Conservation (phyloP, 2,113 vertebrate genomes). For the Rhinopomastus cyanomelas region DNA sequence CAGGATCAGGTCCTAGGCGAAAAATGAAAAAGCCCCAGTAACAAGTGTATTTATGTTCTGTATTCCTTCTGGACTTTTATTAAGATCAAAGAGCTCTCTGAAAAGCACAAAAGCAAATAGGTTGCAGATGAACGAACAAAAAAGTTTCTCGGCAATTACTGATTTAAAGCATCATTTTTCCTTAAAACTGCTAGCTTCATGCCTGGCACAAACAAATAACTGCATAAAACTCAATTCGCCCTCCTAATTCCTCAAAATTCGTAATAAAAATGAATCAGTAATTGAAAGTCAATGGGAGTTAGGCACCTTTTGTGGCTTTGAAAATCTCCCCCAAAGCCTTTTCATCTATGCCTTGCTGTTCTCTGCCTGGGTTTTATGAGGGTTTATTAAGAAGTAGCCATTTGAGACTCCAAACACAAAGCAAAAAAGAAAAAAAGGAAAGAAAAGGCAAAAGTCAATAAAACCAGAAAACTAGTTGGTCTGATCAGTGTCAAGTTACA, state of each 20-base stretch:
- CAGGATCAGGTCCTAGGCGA: constrained; percentile 43
- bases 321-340: constrained; percentile 68
- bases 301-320: constrained; percentile 69
- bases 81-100: constrained; percentile 58
- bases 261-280: constrained; percentile 44
- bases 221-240: neutral
- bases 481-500: constrained; percentile 62
- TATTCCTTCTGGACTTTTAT: constrained; percentile 62
- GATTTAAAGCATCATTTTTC: constrained; percentile 33
- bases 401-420: constrained; percentile 57
- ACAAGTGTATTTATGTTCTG: constrained; percentile 57
- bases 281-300: constrained; percentile 58
- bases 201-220: neutral
- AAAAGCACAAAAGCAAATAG: constrained; percentile 55
- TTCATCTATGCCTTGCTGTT: constrained; percentile 67
- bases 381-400: constrained; percentile 62
- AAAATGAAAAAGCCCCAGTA: constrained; percentile 54
- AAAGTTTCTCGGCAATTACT: constrained; percentile 54
- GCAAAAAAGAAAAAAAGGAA: neutral
- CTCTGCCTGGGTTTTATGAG: constrained; percentile 56
- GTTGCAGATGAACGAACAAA: constrained; percentile 51
- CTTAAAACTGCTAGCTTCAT: constrained; percentile 2
- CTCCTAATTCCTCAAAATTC: constrained; percentile 19
- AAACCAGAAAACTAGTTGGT: constrained; percentile 55
- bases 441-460: constrained; percentile 51